Evolutionary conservation across 1,140 invertebrate species (phyloP).

Genomic region (Drosophila novamexicana): DNA sequence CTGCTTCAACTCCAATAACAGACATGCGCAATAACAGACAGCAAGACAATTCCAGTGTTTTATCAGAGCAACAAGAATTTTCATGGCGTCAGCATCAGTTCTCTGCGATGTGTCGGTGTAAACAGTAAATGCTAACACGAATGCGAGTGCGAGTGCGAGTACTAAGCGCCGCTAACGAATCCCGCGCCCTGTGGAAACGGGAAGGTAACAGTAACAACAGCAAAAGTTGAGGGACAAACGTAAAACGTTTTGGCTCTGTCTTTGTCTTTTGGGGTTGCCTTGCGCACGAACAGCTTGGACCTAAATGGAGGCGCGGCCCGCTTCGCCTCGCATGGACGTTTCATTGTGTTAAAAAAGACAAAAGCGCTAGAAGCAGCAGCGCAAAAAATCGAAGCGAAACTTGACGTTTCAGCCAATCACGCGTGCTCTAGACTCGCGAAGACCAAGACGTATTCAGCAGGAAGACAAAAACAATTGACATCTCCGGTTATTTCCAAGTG

Average conservation of each 20-base stretch:
- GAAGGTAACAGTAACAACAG: conserved; percentile 20
- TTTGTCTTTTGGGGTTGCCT: neutral
- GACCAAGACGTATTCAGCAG: conserved; percentile 13
- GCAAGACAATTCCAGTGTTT: neutral
- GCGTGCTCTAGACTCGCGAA: conserved; percentile 30
- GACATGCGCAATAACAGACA: conserved; percentile 11
- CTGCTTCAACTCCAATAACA: neutral
- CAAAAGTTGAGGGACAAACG: conserved; percentile 12
- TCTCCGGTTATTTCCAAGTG: neutral
- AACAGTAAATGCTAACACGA: conserved; percentile 38
- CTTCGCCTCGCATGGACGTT: conserved; percentile 39
- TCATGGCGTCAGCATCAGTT: conserved; percentile 42
- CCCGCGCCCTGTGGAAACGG: neutral
- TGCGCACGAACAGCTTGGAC: conserved; percentile 7
- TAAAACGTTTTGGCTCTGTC: conserved; percentile 18
- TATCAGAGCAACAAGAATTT: conserved; percentile 22
- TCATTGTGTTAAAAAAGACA: conserved; percentile 51
- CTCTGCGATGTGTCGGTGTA: conserved; percentile 46
- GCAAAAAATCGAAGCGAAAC: conserved; percentile 18
- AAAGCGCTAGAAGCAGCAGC: conserved; percentile 25
- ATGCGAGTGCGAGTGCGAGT: conserved; percentile 15
- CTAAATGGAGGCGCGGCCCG: conserved; percentile 11
- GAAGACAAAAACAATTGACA: conserved; percentile 15
- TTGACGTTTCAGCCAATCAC: conserved; percentile 54
- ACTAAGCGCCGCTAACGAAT: neutral